These are phyloP conservation scores for Agriopis leucophaearia DNA, from an alignment of 2,888 invertebrate species.

Conservation along the genomic window DNA sequence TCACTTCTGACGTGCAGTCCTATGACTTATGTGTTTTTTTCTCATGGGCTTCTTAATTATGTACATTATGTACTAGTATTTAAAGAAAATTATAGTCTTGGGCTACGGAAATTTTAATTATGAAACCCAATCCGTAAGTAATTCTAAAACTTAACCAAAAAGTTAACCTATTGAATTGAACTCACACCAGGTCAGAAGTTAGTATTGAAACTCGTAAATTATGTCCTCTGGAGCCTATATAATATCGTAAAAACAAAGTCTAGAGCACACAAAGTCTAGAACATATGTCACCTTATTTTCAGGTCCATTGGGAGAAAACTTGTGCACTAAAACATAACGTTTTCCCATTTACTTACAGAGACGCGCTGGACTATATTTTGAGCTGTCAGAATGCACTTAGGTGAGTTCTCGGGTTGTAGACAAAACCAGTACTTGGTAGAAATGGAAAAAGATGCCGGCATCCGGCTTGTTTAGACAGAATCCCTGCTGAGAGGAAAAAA, in stretches of 20 bases:
- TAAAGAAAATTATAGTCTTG: background rate
- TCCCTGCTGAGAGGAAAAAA: background rate
- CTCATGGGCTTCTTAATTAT: too few relatives aligned
- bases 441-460: background rate
- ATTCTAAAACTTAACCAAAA: background rate
- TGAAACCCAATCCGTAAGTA: background rate
- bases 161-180: background rate
- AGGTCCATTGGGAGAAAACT: conserved; percentile 15
- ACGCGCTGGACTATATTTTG: conserved; percentile 30
- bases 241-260: conserved; percentile 3
- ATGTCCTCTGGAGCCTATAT: background rate
- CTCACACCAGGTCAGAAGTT: background rate
- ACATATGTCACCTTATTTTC: conserved; percentile 21
- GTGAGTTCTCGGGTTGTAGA: conserved; percentile 26
- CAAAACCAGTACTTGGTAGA: conserved; percentile 19
- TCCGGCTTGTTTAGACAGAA: background rate
- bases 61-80: background rate
- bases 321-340: conserved; percentile 25
- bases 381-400: conserved; percentile 39
- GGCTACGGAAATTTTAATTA: background rate
- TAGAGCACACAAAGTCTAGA: conserved; percentile 8
- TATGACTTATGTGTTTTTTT: too few relatives aligned
- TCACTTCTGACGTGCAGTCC: too few relatives aligned
- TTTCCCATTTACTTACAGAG: conserved; percentile 19
- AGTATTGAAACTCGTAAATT: background rate